Evolutionary conservation across 2,888 invertebrate species (phyloP).

Genomic region (Liopterus haemorrhoidalis): DNA sequence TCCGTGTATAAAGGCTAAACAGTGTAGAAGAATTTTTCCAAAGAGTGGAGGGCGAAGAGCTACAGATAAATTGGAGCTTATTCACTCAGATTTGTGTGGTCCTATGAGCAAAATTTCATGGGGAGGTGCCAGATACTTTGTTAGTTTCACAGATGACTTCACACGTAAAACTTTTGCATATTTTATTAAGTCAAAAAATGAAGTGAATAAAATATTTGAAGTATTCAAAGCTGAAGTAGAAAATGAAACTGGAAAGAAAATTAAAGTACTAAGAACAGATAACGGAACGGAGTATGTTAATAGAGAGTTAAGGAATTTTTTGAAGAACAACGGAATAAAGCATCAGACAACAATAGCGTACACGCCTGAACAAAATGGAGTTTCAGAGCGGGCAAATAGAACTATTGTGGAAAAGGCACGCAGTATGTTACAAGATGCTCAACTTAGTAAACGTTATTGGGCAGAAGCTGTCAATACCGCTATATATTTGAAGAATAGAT

Average conservation of each 20-base stretch:
- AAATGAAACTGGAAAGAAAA: constrained; percentile 28
- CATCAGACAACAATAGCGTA: constrained; percentile 37
- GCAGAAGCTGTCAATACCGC: too few species aligned
- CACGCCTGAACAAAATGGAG: constrained; percentile 38
- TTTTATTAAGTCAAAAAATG: constrained; percentile 37
- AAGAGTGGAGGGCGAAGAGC: too few species aligned
- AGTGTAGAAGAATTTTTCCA: too few species aligned
- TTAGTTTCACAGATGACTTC: too few species aligned
- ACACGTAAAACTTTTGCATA: too few species aligned
- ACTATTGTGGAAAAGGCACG: constrained; percentile 8
- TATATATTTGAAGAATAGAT: too few species aligned
- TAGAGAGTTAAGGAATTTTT: constrained; percentile 21
- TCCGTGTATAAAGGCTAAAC: too few species aligned
- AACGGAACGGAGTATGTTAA: constrained; percentile 28
- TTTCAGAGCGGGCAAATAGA: constrained; percentile 34
- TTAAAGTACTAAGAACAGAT: constrained; percentile 29
- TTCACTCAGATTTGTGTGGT: too few species aligned
- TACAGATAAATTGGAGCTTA: too few species aligned
- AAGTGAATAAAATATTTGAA: constrained; percentile 31
- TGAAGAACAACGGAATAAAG: constrained; percentile 31
- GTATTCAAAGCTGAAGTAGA: constrained; percentile 31
- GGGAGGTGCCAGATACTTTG: too few species aligned
- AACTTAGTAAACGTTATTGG: too few species aligned
- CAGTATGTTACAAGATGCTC: constrained; percentile 29
- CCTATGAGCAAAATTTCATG: too few species aligned